These are phyloP conservation scores for Dipodomys merriami DNA, from an alignment of 2,113 vertebrate genomes.

Conservation along the genomic window DNA sequence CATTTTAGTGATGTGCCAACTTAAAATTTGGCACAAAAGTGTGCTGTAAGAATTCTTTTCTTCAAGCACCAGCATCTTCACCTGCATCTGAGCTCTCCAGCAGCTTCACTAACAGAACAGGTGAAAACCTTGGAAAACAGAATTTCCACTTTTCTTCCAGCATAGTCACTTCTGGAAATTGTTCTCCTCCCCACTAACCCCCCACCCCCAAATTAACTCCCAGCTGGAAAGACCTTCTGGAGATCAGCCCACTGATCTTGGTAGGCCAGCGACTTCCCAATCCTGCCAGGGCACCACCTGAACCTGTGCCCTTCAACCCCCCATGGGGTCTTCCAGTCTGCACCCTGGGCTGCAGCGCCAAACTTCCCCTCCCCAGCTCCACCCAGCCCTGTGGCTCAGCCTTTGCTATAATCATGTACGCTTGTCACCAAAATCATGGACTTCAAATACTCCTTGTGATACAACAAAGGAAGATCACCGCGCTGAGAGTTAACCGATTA, in stretches of 20 bases:
- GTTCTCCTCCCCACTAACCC: no score
- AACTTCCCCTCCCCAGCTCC: background rate
- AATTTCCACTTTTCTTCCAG: background rate
- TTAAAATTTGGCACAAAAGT: background rate
- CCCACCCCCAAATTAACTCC: no score
- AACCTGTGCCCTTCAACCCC: rapidly evolving
- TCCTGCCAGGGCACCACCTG: no score
- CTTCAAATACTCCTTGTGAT: background rate
- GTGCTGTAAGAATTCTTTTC: background rate
- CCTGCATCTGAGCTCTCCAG: background rate
- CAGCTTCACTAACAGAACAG: background rate
- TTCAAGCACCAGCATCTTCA: background rate
- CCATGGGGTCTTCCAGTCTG: background rate
- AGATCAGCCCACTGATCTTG: background rate
- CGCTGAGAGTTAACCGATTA: background rate
- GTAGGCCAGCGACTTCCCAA: no score
- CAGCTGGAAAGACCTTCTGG: no score
- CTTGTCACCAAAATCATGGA: background rate
- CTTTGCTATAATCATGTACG: background rate
- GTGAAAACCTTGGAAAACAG: background rate
- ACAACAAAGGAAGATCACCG: background rate
- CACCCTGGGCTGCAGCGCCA: no score
- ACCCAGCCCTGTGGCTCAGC: background rate
- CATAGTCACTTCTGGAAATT: background rate
- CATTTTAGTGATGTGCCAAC: background rate